Base-by-base conservation (phyloP, 2,113 vertebrate genomes). In the Callopanchax toddi region DNA sequence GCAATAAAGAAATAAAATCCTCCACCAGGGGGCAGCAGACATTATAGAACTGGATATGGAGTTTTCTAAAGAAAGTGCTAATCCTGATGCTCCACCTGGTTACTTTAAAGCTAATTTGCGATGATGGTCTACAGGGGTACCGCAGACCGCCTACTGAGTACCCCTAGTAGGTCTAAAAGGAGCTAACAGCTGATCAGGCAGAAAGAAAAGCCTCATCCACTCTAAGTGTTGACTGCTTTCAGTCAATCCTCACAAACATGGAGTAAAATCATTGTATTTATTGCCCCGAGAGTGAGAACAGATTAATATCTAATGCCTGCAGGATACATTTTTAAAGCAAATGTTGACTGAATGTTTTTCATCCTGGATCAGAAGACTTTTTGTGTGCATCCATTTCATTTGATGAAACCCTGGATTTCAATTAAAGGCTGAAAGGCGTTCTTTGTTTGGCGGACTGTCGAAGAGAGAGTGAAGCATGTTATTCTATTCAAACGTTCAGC, bases 401-500 rank as follows among this genome's bases (percentile, higher is more conserved):
- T 74, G 57, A 60, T 49, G 4, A 53, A 70, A 65, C 50, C 52
- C 57, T 42, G 60, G 29, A 67, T 81, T 86, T 87, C 80, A 86
- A 75, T 85, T 86, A 76, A 77, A 86, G 76, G 42, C 78, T 82
- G 82, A 87, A 81, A 75, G 84, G 73, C 49, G 22, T 8, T 46
- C 63, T 83, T 87, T 86, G 79, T 87, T 82, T 71, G 73, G 67
- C 26, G 1, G 5, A 39, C 67, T 84, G 82, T 71, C 39, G 70
- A 79, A 59, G 44, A 64, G 64, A 71, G 63, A 53, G 34, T 0
- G 42, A 82, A 77, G 62, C 53, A 59, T 78, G 61, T 79, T 68
- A 57, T 48, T 82, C 81, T 79, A 70, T 89, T 88, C 78, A 85
- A 86, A 85, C 74, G 62, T 78, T 78, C 74, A 66, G 54, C 0